Base-by-base conservation (phyloP, 2,888 invertebrate species). In the Lasioglossum leucozonium region DNA sequence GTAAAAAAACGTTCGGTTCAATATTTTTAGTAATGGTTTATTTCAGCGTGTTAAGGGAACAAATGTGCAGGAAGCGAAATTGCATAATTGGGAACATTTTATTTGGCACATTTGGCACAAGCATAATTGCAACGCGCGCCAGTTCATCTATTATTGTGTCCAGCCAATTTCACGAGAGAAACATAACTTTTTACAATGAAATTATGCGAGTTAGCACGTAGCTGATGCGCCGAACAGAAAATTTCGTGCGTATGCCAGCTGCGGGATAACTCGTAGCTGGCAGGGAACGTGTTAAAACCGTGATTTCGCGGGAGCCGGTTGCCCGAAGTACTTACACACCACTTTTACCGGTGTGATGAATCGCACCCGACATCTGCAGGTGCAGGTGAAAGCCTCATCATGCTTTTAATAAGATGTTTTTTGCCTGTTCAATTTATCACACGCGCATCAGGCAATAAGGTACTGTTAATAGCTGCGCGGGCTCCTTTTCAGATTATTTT, bases 261-360 rank as follows among this genome's bases (percentile, higher is more conserved):
- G 55, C 18, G 37, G 10, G 71, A 77, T 40, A 71, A 42, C 55
- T 37, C 58, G n/a, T 62, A 16, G 62, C 30, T 30, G 62, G 16
- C 62, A 16, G 26, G 16, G 26, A 62, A 62, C 62, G 62, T 62
- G 62, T 62, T 62, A 62, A 55, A 55, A 30, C 37, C 51, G 34
- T 30, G 51, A 37, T 55, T 74, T 74, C 58, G 47, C 51, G 74
- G 74, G 55, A 74, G 74, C 74, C 30, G 44, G 47, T 30, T 47
- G 34, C 22, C n/a, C 40, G 34, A 22, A 37, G 37, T 58, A 58
- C 58, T 58, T 58, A 30, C 58, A 58, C 58, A 30, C 62, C 62
- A 62, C 62, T 62, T 62, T 62, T 62, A 30, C 30, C 62, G 62
- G 62, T 30, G 62, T 62, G 62, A 62, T 62, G 62, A 62, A 62